Evolutionary conservation across 2,888 invertebrate genomes (phyloP), one percentile per base, ranked within the genome.

Genomic region (Aphrophora alni): DNA sequence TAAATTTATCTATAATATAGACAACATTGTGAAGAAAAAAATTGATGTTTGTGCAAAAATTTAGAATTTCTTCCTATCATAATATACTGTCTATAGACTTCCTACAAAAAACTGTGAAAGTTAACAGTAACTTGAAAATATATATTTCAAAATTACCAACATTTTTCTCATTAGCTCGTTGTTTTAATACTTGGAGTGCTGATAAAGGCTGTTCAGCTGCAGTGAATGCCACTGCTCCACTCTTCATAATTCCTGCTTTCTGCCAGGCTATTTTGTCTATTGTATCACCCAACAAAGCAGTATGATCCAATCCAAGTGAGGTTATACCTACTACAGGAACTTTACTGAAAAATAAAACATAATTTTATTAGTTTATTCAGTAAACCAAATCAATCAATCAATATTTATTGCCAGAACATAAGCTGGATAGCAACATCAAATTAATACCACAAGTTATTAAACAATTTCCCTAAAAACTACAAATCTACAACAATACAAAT

Each of bases 161-260:
- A 88, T 92, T 88, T 81, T 91, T 91, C 85, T 93, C 92, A 25
- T 86, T 85, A 0, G 96, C 94, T 82, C 94, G 90, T 21, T 90
- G 87, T 77, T 87, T 85, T 21, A 98, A 88, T 14, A 97, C 92
- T 1, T 89, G 86, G 89, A 95, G 89, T 0, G 95, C 96, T 5
- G 88, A 88, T 0, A 88, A 86, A 0, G 92, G 90, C 85, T 94
- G 95, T 51, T 85, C 86, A 0, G 89, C 88, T 0, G 94, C 93
- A 0, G 96, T 96, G 86, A 94, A 94, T 0, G 94, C 95, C 83
- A 91, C 89, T 77, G 93, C 91, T 25, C 90, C 89, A 0, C 89
- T 88, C 88, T 99, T 99, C 90, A 99, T 95, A 84, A 99, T 96
- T 10, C 99, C 99, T 0, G 97, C 94, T 89, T 99, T 99, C 84